Percentiles rank a stretch among this genome's conserved stretches.
phyloP scores from a whole-genome alignment of 2,888 invertebrate genomes.

The Diarsia rubi region DNA sequence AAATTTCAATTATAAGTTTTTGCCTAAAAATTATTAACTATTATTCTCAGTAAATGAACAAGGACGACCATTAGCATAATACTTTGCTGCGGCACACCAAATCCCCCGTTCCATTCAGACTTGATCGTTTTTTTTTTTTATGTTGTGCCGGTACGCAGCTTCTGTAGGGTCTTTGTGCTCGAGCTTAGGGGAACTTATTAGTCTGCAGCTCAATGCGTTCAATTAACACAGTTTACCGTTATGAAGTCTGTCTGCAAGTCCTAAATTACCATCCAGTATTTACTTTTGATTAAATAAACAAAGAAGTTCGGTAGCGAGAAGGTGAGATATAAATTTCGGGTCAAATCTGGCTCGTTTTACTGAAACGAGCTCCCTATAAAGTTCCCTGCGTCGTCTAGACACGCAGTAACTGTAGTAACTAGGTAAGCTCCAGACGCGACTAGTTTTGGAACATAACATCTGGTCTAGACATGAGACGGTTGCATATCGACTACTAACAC shows the following conservation, averaged over 20 bases:
- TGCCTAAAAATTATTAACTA: not conserved
- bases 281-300: conserved; percentile 21
- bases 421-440: conserved; percentile 65
- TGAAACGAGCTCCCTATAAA: conserved; percentile 66
- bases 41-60: conserved; percentile 13
- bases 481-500: conserved; percentile 64
- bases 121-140: conserved; percentile 76
- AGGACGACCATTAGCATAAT: conserved; percentile 15
- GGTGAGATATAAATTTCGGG: conserved; percentile 3
- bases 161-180: conserved; percentile 80
- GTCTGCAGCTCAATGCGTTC: conserved; percentile 74
- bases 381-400: conserved; percentile 81
- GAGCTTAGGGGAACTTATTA: conserved; percentile 80
- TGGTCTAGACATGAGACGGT: conserved; percentile 69
- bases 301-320: conserved; percentile 2
- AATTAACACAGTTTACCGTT: conserved; percentile 74
- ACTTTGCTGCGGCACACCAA: conserved; percentile 17
- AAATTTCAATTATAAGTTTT: not conserved
- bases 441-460: conserved; percentile 71
- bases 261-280: conserved; percentile 33
- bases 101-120: conserved; percentile 34
- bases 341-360: conserved; percentile 37
- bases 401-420: conserved; percentile 60
- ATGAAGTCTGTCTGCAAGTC: conserved; percentile 56
- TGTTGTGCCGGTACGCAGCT: conserved; percentile 71